A percentile compares a stretch with the other conserved stretches of the same genome.
These are phyloP conservation scores for Nymphalis polychloros DNA, from an alignment of 2,888 invertebrate genomes.

Conservation along the genomic window DNA sequence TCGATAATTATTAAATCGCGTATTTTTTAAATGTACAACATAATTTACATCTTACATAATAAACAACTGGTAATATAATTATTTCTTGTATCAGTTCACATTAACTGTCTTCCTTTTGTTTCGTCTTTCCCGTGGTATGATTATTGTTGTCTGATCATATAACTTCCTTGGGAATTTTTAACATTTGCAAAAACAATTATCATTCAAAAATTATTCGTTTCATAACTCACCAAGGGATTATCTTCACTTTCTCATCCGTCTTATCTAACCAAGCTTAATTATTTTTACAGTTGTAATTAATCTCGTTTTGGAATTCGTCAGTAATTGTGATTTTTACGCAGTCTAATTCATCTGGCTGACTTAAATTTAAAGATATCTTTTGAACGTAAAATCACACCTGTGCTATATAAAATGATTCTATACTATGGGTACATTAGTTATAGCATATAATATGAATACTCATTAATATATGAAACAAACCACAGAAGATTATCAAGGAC, in stretches of 20 bases:
- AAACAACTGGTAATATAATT: conserved; percentile 14
- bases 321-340: not conserved
- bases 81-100: conserved; percentile 17
- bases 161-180: conserved; percentile 59
- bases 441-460: not conserved
- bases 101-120: conserved; percentile 22
- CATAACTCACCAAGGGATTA: conserved; percentile 47
- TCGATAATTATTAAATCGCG: not conserved
- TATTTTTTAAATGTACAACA: not conserved
- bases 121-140: conserved; percentile 29
- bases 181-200: conserved; percentile 21
- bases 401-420: not conserved
- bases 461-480: conserved; percentile 2
- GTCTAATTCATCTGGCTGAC: not conserved
- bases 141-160: conserved; percentile 42
- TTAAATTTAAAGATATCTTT: not conserved
- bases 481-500: conserved; percentile 12
- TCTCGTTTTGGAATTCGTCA: conserved; percentile 4
- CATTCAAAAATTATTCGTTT: conserved; percentile 30
- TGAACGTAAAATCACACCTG: not conserved
- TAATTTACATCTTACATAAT: conserved; percentile 21
- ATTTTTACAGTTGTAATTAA: conserved; percentile 10
- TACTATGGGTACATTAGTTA: not conserved
- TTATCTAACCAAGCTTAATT: conserved; percentile 18
- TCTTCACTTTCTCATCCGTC: conserved; percentile 53